Base-by-base conservation (phyloP, 2,797 vertebrate genomes). In the Chelonia mydas region DNA sequence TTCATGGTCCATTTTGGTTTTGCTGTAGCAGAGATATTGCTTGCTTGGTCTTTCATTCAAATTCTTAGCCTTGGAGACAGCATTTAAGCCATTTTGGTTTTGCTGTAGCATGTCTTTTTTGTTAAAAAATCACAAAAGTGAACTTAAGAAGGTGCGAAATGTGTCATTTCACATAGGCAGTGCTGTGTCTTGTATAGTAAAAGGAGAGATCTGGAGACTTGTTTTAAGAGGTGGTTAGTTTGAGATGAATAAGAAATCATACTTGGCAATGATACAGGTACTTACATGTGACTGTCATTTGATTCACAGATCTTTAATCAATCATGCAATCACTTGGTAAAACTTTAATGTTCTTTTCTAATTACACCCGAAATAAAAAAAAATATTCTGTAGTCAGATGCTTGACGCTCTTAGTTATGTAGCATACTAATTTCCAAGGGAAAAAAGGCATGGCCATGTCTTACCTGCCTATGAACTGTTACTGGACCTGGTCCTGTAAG, bases 281-380 rank as follows among this genome's bases (percentile, higher is more conserved):
- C 45, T 90, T 90, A 19, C n/a, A 78, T 82, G 74, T 74, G 81
- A 41, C 89, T 95, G 27, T 86, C 49, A 51, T 83, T 81, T 81
- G 27, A 68, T 92, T 79, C 51, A 57, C 37, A 54, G 59, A 51
- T 13, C 3, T 78, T 85, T 68, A 83, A 49, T 25, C 55, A 59
- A 5, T 51, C 57, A 65, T n/a, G 13, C 7, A 54, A 10, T 50
- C 55, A 11, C 31, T 90, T 87, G 47, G 72, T 51, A 45, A 65
- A 53, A 83, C 88, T 49, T 51, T 68, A 37, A 82, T 51, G 13
- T 28, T 47, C 49, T 90, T 65, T 84, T 79, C 50, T 81, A 45
- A 49, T 31, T 49, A 49, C 74, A 28, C 27, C 7, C 13, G 3
- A 27, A 47, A 47, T 25, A 47, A 0, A 0, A 41, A 0, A 50